Evolutionary conservation across 2,113 vertebrate species (phyloP).

Genomic region (Coregonus clupeaformis): DNA sequence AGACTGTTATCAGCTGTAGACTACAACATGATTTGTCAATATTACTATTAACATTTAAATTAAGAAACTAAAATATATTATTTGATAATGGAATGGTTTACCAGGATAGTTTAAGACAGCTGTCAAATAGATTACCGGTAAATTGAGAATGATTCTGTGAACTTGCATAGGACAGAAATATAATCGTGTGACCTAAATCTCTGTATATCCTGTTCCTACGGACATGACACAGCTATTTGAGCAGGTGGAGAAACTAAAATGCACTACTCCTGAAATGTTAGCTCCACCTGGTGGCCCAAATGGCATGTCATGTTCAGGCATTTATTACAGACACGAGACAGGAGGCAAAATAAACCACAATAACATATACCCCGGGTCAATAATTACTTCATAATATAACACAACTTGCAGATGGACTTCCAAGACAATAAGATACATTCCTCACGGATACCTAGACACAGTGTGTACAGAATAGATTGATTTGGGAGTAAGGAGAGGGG

Average conservation of each 20-base stretch:
- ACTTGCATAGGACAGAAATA: slow-evolving; percentile 57
- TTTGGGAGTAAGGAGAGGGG: slow-evolving; percentile 52
- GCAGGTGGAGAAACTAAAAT: slow-evolving; percentile 59
- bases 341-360: slow-evolving; percentile 31
- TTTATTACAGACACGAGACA: slow-evolving; percentile 48
- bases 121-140: slow-evolving; percentile 57
- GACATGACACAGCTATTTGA: slow-evolving; percentile 61
- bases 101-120: slow-evolving; percentile 38
- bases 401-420: slow-evolving; percentile 62
- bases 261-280: slow-evolving; percentile 61
- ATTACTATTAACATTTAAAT: slow-evolving; percentile 29
- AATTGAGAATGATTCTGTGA: slow-evolving; percentile 53
- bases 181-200: slow-evolving; percentile 47
- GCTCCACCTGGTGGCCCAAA: slow-evolving; percentile 64
- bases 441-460: slow-evolving; percentile 59
- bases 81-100: slow-evolving; percentile 49
- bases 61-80: slow-evolving; percentile 32
- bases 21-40: slow-evolving; percentile 50
- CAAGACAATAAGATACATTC: slow-evolving; percentile 71
- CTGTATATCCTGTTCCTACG: slow-evolving; percentile 56
- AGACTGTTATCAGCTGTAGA: slow-evolving; percentile 74
- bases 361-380: slow-evolving; percentile 18
- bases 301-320: slow-evolving; percentile 52
- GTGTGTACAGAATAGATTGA: slow-evolving; percentile 60
- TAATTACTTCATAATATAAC: slow-evolving; percentile 52